phyloP scores from a whole-genome alignment of 2,797 vertebrate genomes.

The Allobates femoralis region DNA sequence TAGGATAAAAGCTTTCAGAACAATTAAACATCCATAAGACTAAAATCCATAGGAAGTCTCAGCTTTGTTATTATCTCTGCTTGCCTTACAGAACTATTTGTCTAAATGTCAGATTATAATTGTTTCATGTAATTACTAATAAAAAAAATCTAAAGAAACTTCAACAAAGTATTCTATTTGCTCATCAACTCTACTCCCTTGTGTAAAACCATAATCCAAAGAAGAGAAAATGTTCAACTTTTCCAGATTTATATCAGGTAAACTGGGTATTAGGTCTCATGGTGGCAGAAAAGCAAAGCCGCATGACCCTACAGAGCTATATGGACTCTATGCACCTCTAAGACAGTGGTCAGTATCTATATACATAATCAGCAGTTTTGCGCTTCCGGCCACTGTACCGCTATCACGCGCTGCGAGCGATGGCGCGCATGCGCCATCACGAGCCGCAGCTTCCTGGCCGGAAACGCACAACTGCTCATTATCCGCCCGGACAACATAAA shows the following conservation, averaged over 20 bases:
- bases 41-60: slow-evolving; percentile 57
- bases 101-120: slow-evolving; percentile 53
- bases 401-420: no score
- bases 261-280: no score
- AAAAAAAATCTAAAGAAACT: slow-evolving; percentile 31
- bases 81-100: slow-evolving; percentile 45
- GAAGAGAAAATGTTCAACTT: background rate
- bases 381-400: no score
- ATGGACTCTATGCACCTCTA: no score
- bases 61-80: slow-evolving; percentile 57
- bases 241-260: background rate
- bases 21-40: slow-evolving; percentile 58
- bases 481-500: no score
- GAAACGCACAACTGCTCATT: no score
- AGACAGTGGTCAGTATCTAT: no score
- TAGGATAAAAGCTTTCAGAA: slow-evolving; percentile 48
- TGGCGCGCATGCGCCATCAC: no score
- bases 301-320: no score
- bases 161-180: slow-evolving; percentile 20
- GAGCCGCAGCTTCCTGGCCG: no score
- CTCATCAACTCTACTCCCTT: background rate
- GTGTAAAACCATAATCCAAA: background rate
- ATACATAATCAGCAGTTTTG: no score
- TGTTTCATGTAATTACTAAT: slow-evolving; percentile 55
- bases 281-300: no score